Conservation (phyloP, 2,888 invertebrate genomes). For the Smittia sp. region DNA sequence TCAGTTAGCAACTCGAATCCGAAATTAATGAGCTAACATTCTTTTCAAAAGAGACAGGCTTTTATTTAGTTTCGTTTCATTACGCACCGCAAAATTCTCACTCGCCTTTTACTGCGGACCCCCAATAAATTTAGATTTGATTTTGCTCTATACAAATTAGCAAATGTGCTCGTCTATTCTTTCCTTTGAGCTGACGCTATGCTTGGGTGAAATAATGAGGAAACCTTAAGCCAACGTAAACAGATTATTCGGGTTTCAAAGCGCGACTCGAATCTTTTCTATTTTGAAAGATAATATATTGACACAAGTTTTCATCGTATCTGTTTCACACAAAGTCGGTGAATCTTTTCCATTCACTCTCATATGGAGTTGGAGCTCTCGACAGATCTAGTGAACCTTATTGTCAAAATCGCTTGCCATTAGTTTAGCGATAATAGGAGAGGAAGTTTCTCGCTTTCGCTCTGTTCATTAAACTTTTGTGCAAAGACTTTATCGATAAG, state of each 20-base stretch:
- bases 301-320: slow-evolving; percentile 5
- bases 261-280: neutral
- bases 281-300: slow-evolving; percentile 10
- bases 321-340: neutral
- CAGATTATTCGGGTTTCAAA: slow-evolving; percentile 10
- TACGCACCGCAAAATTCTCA: neutral
- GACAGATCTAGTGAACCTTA: neutral
- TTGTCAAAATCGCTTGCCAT: neutral
- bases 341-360: neutral
- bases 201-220: neutral
- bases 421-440: too few relatives aligned
- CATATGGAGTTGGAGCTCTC: too few relatives aligned
- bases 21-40: neutral
- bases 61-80: neutral
- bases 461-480: neutral
- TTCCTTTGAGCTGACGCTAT: too few relatives aligned
- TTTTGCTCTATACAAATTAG: neutral
- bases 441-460: neutral
- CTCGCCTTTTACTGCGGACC: neutral
- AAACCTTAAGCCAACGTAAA: neutral
- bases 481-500: neutral
- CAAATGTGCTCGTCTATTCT: neutral
- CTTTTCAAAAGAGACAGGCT: neutral
- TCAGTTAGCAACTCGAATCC: neutral
- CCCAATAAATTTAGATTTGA: neutral